Conservation (phyloP, 1,140 invertebrate genomes). For the Phymorhynchus buccinoides region DNA sequence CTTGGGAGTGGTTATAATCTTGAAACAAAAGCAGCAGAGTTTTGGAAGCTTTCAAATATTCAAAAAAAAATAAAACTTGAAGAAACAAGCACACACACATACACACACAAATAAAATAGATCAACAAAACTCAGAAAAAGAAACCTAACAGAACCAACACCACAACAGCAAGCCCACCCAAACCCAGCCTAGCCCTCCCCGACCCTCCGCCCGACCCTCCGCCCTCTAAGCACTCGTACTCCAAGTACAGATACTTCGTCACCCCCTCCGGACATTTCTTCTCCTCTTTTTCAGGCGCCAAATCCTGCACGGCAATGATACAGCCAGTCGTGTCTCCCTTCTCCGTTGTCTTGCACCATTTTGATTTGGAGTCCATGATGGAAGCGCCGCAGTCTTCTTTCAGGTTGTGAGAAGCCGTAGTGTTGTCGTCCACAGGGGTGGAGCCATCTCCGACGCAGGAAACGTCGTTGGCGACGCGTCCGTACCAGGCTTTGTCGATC, state of each 20-base stretch:
- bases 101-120: too few species aligned
- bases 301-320: not conserved
- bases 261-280: not conserved
- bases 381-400: not conserved
- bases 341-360: not conserved
- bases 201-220: not conserved
- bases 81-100: too few species aligned
- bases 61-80: too few species aligned
- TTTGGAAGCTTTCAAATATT: too few species aligned
- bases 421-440: not conserved
- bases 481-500: constrained; percentile 20
- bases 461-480: not conserved
- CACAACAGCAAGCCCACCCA: too few species aligned
- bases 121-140: too few species aligned
- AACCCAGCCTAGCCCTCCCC: not conserved
- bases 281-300: not conserved
- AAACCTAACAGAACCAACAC: too few species aligned
- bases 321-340: not conserved
- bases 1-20: too few species aligned
- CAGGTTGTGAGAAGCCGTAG: not conserved
- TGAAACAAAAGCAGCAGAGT: too few species aligned
- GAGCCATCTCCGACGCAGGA: too few species aligned
- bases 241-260: constrained; percentile 25
- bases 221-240: not conserved
- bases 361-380: not conserved